Percentiles rank a stretch among this genome's conserved stretches.
Conservation (phyloP, 2,888 invertebrate genomes). For the Trichogramma dendrolimi region DNA sequence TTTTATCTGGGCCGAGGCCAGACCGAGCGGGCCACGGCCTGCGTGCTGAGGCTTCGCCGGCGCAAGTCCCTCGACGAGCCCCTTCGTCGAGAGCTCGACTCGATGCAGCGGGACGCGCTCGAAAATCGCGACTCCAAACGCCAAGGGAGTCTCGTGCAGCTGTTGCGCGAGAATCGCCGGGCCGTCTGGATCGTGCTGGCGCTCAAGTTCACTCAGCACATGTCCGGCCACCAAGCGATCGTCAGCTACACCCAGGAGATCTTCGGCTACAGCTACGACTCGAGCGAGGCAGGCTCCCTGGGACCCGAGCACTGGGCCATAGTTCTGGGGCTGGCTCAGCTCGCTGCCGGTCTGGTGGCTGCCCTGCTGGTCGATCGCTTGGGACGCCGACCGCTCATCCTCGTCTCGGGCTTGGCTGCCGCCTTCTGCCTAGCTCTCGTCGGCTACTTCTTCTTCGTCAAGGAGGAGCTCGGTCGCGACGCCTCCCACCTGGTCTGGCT, state of each 20-base stretch:
- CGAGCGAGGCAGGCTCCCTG: slow-evolving; percentile 46
- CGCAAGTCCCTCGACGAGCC: slow-evolving; percentile 53
- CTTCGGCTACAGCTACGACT: slow-evolving; percentile 53
- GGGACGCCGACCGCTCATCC: slow-evolving; percentile 60
- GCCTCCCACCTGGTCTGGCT: slow-evolving; percentile 56
- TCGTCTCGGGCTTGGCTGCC: slow-evolving; percentile 59
- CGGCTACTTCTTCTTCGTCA: slow-evolving; percentile 58
- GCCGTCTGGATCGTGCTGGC: slow-evolving; percentile 60
- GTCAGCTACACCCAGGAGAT: slow-evolving; percentile 62
- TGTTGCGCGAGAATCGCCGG: slow-evolving; percentile 55
- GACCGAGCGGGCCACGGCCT: slow-evolving; percentile 56
- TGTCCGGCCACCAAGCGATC: slow-evolving; percentile 61
- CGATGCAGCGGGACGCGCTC: slow-evolving; percentile 56
- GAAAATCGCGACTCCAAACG: slow-evolving; percentile 50
- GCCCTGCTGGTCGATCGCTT: slow-evolving; percentile 60
- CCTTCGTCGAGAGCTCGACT: slow-evolving; percentile 57
- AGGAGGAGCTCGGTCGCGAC: slow-evolving; percentile 53
- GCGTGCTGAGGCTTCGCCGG: slow-evolving; percentile 59
- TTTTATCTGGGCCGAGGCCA: slow-evolving; percentile 56
- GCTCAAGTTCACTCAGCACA: slow-evolving; percentile 62
- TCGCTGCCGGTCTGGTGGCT: slow-evolving; percentile 58
- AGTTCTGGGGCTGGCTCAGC: slow-evolving; percentile 56
- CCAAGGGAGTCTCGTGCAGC: slow-evolving; percentile 54
- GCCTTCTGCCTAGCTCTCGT: slow-evolving; percentile 56
- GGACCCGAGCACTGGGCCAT: slow-evolving; percentile 56